Percentiles rank a stretch among this genome's conserved stretches.
phyloP scores from a whole-genome alignment of 2,888 invertebrate species.

The Agonopterix arenella region DNA sequence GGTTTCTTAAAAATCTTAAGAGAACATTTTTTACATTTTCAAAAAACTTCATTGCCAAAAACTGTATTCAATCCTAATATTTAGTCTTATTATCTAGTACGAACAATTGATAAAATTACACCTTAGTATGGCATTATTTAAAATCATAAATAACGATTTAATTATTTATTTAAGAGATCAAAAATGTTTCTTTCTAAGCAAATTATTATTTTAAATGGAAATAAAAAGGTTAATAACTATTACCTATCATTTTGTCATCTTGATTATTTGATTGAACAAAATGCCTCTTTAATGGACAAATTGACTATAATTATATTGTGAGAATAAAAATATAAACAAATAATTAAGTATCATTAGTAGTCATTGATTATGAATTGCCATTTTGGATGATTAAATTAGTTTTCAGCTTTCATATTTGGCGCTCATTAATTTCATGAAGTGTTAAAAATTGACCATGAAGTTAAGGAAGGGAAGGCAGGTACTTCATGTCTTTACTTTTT shows the following conservation, averaged over 20 bases:
- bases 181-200: constrained; percentile 33
- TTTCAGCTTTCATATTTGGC: no score
- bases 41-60: neutral
- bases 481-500: no score
- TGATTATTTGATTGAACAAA: neutral
- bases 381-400: no score
- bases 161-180: constrained; percentile 66
- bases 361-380: no score
- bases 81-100: constrained; percentile 19
- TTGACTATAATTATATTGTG: no score
- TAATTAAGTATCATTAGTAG: no score
- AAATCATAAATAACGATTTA: constrained; percentile 62
- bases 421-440: no score
- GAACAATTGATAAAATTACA: constrained; percentile 58
- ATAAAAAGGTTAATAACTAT: neutral
- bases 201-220: constrained; percentile 2
- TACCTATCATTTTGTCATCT: neutral
- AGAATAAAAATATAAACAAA: no score
- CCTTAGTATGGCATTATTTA: constrained; percentile 74
- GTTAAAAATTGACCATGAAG: no score
- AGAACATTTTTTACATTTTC: constrained; percentile 3
- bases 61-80: neutral
- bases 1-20: constrained; percentile 31
- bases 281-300: no score
- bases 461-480: no score